Evolutionary conservation across 1,140 invertebrate genomes (phyloP), one percentile per base, ranked within the genome.

Genomic region (Rhagoletis zephyria): DNA sequence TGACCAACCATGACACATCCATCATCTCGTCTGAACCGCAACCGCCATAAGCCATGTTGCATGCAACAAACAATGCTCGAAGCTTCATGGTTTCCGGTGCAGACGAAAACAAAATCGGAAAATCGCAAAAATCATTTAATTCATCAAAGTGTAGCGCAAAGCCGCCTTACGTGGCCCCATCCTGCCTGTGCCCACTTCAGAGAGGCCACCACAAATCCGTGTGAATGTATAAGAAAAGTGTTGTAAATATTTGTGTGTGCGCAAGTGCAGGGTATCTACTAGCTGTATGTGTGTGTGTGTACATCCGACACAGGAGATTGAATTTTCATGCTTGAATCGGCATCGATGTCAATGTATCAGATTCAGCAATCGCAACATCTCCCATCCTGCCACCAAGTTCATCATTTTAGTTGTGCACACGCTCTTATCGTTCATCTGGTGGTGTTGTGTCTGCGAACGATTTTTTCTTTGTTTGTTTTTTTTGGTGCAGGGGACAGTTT

Each of bases 131-230:
- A 74, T 48, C 1, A 74, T 14, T 74, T 74, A 74, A 74, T 74
- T 74, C 70, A 51, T 74, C 70, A 74, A 40, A 67, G 42, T 51
- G 45, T 74, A n/a, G 70, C 48, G 45, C 48, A 48, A 74, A 74
- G n/a, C 42, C n/a, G 12, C 45, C 45, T 30, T 30, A 30, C 30
- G 30, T 30, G 19, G 12, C 14, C 12, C 45, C 42, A 19, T n/a
- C 48, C 70, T 45, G 4, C 3, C 30, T 30, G 30, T 30, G 30
- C 30, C 0, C 12, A 3, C 2, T 16, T 0, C 70, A 5, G 70
- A 74, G 42, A 48, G 45, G 70, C 14, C 40, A n/a, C 14, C 40
- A n/a, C 16, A 48, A 48, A 74, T 48, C 45, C 70, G 70, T 42
- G 70, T 74, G 70, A 48, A 74, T 48, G 51, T 14, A 74, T 16